phyloP scores from a whole-genome alignment of 2,888 invertebrate genomes.

The Parnassius smintheus region DNA sequence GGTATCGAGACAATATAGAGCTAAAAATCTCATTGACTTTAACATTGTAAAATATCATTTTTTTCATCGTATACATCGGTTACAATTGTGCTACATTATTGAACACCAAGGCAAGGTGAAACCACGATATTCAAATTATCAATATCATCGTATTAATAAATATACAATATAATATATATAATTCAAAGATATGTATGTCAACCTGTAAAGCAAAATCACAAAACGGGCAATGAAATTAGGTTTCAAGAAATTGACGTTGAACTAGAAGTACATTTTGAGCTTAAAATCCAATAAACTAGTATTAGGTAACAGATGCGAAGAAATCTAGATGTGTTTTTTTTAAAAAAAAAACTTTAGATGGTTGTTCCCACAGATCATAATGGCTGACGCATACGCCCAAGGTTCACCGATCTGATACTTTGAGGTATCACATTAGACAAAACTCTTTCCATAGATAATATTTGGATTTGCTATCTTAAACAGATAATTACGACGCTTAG shows the following conservation, averaged over 20 bases:
- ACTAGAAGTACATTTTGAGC: conserved; percentile 70
- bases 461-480: background rate
- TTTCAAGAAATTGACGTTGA: conserved; percentile 65
- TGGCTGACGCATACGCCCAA: conserved; percentile 9
- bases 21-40: conserved; percentile 72
- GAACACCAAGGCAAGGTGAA: conserved; percentile 80
- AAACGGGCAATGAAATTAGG: conserved; percentile 49
- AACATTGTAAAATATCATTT: conserved; percentile 79
- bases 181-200: conserved; percentile 76
- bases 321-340: conserved; percentile 38
- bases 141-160: conserved; percentile 49
- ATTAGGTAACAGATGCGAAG: conserved; percentile 57
- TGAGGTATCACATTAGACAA: background rate
- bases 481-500: conserved; percentile 17
- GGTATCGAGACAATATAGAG: conserved; percentile 74
- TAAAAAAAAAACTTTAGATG: conserved; percentile 39
- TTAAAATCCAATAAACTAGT: conserved; percentile 46
- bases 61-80: conserved; percentile 78
- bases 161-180: conserved; percentile 51
- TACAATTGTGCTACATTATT: conserved; percentile 78
- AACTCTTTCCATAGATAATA: background rate
- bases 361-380: conserved; percentile 30
- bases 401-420: background rate
- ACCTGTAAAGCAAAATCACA: conserved; percentile 73
- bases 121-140: conserved; percentile 57